Evolutionary conservation across 2,888 invertebrate genomes (phyloP).

Genomic region (Polymixis flavicincta): DNA sequence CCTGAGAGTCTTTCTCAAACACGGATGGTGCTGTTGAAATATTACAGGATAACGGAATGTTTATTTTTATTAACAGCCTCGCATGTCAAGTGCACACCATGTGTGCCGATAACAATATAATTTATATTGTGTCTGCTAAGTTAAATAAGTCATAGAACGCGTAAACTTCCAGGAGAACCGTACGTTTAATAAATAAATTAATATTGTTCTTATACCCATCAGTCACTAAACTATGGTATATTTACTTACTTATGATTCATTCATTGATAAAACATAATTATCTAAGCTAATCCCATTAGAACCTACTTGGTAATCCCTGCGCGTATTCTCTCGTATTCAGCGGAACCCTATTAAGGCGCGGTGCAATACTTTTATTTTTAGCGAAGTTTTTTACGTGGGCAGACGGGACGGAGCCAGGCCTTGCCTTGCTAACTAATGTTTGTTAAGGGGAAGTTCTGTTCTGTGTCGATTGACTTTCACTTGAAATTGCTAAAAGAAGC

Average conservation of each 20-base stretch:
- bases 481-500: neutral
- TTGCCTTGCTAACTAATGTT: constrained; percentile 63
- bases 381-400: constrained; percentile 74
- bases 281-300: constrained; percentile 15
- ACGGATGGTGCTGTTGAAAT: neutral
- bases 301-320: constrained; percentile 23
- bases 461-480: neutral
- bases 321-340: constrained; percentile 16
- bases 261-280: too few species aligned
- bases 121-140: too few species aligned
- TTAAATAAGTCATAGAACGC: neutral
- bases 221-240: neutral
- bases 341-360: constrained; percentile 71
- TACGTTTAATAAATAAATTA: neutral
- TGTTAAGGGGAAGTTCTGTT: constrained; percentile 40
- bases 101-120: too few species aligned
- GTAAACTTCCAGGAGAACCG: neutral
- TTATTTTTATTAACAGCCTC: neutral
- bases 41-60: neutral
- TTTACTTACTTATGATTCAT: too few species aligned
- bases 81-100: too few species aligned
- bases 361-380: constrained; percentile 77
- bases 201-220: neutral
- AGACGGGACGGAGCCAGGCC: constrained; percentile 76
- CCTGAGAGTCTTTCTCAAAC: neutral